Percentiles rank a stretch among this genome's conserved stretches.
These are phyloP conservation scores for Paracyclopina nana DNA, from an alignment of 1,140 invertebrate genomes.

Conservation along the genomic window DNA sequence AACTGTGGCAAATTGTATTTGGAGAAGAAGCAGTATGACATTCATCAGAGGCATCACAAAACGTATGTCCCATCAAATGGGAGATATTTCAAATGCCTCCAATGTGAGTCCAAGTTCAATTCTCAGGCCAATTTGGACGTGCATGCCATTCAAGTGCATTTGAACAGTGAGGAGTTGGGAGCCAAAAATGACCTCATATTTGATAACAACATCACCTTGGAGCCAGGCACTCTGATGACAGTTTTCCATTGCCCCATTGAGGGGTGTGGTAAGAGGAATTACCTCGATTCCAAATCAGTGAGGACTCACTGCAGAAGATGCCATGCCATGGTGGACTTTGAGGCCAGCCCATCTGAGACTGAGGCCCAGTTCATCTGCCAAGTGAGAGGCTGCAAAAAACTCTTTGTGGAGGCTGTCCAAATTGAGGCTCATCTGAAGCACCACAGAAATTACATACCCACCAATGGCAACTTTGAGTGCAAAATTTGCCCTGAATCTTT, in stretches of 20 bases:
- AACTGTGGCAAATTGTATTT: neutral
- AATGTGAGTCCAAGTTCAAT: conserved; percentile 1
- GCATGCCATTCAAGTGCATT: neutral
- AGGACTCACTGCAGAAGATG: neutral
- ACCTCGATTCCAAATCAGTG: neutral
- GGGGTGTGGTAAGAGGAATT: neutral
- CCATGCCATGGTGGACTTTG: neutral
- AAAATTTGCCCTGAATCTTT: neutral
- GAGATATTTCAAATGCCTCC: conserved; percentile 2
- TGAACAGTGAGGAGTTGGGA: neutral
- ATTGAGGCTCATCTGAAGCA: conserved; percentile 2
- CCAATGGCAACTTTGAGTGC: neutral
- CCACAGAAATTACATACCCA: conserved; percentile 5
- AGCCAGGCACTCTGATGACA: neutral
- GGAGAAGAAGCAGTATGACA: neutral
- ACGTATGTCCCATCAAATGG: neutral
- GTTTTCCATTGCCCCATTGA: neutral
- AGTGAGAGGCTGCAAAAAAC: neutral
- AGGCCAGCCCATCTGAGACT: neutral
- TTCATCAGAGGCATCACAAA: conserved; percentile 1
- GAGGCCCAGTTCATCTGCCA: conserved; percentile 2
- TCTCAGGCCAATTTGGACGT: conserved; percentile 4
- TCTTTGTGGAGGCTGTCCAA: neutral
- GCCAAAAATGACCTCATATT: conserved; percentile 3
- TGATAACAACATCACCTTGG: neutral